Evolutionary conservation across 2,113 vertebrate genomes (phyloP).

Genomic region (Zosterops japonicus): DNA sequence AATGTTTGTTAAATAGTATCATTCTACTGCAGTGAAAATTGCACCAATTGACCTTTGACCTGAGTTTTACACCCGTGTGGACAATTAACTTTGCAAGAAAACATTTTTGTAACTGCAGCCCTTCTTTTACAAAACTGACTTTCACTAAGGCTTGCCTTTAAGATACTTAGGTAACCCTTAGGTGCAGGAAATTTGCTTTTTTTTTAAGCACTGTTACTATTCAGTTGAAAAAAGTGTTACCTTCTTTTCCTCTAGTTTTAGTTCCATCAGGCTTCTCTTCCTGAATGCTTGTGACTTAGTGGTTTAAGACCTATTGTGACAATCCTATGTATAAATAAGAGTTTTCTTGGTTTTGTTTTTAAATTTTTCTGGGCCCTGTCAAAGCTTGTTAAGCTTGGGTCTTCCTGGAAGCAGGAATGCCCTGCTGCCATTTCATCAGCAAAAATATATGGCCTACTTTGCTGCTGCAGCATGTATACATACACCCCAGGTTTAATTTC

Average conservation of each 20-base stretch:
- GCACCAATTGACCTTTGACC: neutral
- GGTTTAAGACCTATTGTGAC: neutral
- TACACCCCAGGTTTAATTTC: neutral
- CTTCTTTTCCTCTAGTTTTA: neutral
- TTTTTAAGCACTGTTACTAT: neutral
- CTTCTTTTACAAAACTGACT: neutral
- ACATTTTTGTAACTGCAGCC: neutral
- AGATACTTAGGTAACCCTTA: neutral
- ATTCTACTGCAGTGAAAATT: neutral
- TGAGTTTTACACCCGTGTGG: neutral
- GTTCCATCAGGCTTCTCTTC: neutral
- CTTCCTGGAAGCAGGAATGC: neutral
- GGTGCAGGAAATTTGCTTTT: neutral
- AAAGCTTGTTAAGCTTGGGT: neutral
- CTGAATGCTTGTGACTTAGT: neutral
- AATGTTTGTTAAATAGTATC: neutral
- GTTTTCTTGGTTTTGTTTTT: neutral
- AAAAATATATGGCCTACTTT: neutral
- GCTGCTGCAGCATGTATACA: neutral
- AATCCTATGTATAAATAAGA: fast-evolving
- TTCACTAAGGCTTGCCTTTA: neutral
- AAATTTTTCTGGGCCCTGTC: neutral
- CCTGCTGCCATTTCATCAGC: neutral
- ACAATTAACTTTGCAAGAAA: neutral
- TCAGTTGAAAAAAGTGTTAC: neutral